Percentiles rank a stretch among this genome's conserved stretches.
These are phyloP conservation scores for Xerus rutilus DNA, from an alignment of 2,797 vertebrate genomes.

Conservation along the genomic window DNA sequence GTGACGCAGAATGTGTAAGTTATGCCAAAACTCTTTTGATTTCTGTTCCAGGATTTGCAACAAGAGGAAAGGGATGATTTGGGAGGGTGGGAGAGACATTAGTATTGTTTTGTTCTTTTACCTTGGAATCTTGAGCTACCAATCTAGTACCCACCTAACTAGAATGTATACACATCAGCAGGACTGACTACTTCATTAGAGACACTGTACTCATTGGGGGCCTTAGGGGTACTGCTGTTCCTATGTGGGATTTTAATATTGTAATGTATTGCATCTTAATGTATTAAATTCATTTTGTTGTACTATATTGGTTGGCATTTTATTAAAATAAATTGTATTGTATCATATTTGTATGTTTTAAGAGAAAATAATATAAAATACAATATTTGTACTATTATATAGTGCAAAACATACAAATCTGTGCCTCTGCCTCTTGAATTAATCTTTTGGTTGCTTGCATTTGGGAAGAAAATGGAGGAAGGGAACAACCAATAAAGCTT, in stretches of 20 bases:
- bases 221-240: constrained; percentile 69
- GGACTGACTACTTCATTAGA: constrained; percentile 62
- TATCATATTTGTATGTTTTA: constrained; percentile 80
- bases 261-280: constrained; percentile 82
- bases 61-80: neutral
- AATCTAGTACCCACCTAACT: constrained; percentile 41
- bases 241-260: constrained; percentile 77
- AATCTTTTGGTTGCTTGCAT: constrained; percentile 56
- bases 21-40: neutral
- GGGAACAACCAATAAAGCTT: constrained; percentile 69
- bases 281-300: constrained; percentile 83
- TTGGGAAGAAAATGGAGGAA: constrained; percentile 71
- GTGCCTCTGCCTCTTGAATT: constrained; percentile 72
- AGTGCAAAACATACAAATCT: constrained; percentile 71
- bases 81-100: neutral
- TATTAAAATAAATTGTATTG: constrained; percentile 84
- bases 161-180: constrained; percentile 78
- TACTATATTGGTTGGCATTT: constrained; percentile 85
- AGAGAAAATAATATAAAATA: constrained; percentile 83
- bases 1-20: neutral
- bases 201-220: constrained; percentile 69
- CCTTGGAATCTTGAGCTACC: constrained; percentile 47
- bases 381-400: constrained; percentile 77
- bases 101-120: constrained; percentile 61
- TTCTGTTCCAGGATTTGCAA: constrained; percentile 66